A percentile compares a stretch with the other conserved stretches of the same genome.
phyloP scores from a whole-genome alignment of 2,888 invertebrate species.

The Lepidocyrtinus sp. region DNA sequence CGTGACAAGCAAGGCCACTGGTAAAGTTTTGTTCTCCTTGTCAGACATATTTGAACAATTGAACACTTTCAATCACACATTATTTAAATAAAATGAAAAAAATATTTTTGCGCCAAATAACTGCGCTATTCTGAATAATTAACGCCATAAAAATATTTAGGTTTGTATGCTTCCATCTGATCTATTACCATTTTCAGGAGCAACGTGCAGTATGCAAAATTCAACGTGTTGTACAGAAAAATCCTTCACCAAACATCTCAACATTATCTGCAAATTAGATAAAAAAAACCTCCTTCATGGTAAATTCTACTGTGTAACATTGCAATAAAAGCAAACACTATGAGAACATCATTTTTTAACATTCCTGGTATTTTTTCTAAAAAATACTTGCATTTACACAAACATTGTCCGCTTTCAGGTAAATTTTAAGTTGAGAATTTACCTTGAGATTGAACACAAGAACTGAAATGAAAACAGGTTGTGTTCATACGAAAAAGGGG shows the following conservation, averaged over 20 bases:
- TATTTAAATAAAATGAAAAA: slow-evolving; percentile 4
- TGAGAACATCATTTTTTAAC: too few species aligned
- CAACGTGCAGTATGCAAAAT: background rate
- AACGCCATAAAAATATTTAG: background rate
- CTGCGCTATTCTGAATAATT: background rate
- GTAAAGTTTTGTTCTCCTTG: slow-evolving; percentile 53
- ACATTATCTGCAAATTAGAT: too few species aligned
- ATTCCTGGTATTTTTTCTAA: too few species aligned
- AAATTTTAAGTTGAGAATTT: slow-evolving; percentile 38
- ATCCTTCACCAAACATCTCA: too few species aligned
- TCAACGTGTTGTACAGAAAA: too few species aligned
- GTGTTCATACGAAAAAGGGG: slow-evolving; percentile 28
- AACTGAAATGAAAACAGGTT: slow-evolving; percentile 44
- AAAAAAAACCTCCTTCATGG: too few species aligned
- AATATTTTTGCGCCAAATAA: slow-evolving; percentile 14
- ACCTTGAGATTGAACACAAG: slow-evolving; percentile 44
- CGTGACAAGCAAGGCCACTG: slow-evolving; percentile 50
- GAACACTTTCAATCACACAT: slow-evolving; percentile 32
- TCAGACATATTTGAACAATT: slow-evolving; percentile 40
- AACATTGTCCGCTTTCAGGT: too few species aligned
- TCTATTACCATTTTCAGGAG: background rate
- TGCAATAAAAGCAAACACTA: too few species aligned
- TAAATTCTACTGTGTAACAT: too few species aligned
- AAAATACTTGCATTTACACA: too few species aligned
- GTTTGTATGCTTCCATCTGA: background rate